Percentiles rank a stretch among this genome's conserved stretches.
Conservation (phyloP, 2,113 vertebrate genomes). For the Lampris megalopsis region DNA sequence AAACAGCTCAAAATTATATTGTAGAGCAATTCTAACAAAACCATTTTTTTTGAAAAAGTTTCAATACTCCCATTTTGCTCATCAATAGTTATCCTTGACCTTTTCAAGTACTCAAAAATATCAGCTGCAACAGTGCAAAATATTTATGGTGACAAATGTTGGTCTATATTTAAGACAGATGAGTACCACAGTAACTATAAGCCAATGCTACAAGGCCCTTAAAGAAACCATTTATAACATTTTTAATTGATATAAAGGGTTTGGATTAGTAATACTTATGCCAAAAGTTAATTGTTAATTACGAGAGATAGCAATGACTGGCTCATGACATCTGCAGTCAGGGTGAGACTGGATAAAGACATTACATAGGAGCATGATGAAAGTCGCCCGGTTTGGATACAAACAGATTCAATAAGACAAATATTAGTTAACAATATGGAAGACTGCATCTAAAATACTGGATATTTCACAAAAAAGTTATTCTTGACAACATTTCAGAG, state of each 20-base stretch:
- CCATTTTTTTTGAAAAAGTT: background rate
- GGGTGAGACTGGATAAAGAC: background rate
- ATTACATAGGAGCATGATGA: no score
- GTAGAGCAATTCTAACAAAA: background rate
- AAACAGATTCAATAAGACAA: background rate
- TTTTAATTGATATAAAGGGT: background rate
- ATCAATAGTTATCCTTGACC: background rate
- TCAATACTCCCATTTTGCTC: background rate
- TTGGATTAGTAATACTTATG: slow-evolving; percentile 35
- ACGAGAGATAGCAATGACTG: background rate
- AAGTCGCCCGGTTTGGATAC: no score
- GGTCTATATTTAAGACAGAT: background rate
- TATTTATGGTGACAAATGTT: slow-evolving; percentile 3
- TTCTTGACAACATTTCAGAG: background rate
- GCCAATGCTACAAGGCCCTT: slow-evolving; percentile 24
- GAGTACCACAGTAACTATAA: slow-evolving; percentile 22
- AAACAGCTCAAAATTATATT: background rate
- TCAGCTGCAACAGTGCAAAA: slow-evolving; percentile 11
- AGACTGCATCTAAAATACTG: background rate
- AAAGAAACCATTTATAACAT: slow-evolving; percentile 10
- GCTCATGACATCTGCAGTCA: background rate
- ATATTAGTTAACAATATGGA: background rate
- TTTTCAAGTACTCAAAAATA: slow-evolving; percentile 1
- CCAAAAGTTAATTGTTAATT: slow-evolving; percentile 2
- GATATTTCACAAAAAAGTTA: background rate